Evolutionary conservation across 2,113 vertebrate genomes (phyloP), one percentile per base, ranked within the genome.

Genomic region (Oostethus manadensis): DNA sequence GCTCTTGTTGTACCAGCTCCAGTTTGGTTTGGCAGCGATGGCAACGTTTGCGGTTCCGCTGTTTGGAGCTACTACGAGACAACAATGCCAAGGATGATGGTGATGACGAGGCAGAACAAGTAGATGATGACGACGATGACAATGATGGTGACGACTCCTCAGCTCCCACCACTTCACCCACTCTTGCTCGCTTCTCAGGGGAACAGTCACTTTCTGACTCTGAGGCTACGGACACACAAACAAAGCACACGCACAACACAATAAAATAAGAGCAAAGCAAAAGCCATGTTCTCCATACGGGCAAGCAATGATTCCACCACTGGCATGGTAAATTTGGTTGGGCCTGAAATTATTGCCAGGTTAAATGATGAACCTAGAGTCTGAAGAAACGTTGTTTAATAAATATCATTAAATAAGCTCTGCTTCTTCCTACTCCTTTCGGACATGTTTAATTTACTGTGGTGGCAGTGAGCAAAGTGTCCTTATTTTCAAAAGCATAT

Each of bases 11-110:
- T 70, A 98, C 96, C 84, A 98, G 92, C 86, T 99, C 96, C 91
- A 99, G 93, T 89, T 95, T 98, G 87, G 92, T 94, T 92, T 98
- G 96, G 92, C 96, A 99, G 91, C 93, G 92, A 89, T 96, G 96
- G 89, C 96, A 99, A 62, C 96, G 94, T 66, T 94, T 93, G 80
- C 94, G 93, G 78, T 91, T 95, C 90, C 94, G 94, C 89, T 97
- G 96, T 91, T 97, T 98, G 62, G 93, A 89, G 60, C 78, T 74
- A 22, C 77, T 60, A 69, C 93, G 93, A 82, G 87, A 89, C 11
- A 72, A 84, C 40, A 80, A 76, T 18, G 82, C 73, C 6, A 71
- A 77, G 17, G 78, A 57, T 1, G 79, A 79, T 14, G n/a, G n/a
- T n/a, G 70, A 66, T 43, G 74, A 80, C 33, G 81, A 79, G 8